Evolutionary conservation across 2,113 vertebrate genomes (phyloP).

Genomic region (Felis catus): F.catus_Fca126_mat1.0 CM031416.1:6976001-6976500

Average conservation of each 20-base stretch:
- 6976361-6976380: background rate
- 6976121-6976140: no score
- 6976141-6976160: no score
- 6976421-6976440: conserved; percentile 30
- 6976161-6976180: no score
- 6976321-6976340: background rate
- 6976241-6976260: background rate
- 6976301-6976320: background rate
- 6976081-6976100: background rate
- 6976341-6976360: background rate
- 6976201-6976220: no score
- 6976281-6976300: background rate
- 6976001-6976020: background rate
- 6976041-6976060: background rate
- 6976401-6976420: background rate
- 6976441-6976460: background rate
- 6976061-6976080: background rate
- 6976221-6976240: background rate
- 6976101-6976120: no score
- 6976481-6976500: background rate
- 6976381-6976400: background rate
- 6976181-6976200: no score
- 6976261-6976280: background rate
- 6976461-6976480: background rate
- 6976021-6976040: background rate